These are phyloP conservation scores for Calliopum simillimum DNA, from an alignment of 2,888 invertebrate species.

Conservation along the genomic window DNA sequence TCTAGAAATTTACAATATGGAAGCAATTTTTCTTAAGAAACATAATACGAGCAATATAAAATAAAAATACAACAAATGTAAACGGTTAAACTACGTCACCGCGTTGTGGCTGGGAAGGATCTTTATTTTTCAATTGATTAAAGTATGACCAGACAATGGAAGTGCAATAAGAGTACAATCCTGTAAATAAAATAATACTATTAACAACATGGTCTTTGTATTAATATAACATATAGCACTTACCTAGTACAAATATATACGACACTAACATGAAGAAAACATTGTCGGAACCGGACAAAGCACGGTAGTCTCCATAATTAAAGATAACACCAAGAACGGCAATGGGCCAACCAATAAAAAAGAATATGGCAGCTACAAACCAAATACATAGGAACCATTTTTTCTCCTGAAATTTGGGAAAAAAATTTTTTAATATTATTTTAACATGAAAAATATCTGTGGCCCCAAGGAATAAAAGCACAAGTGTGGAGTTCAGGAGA, in stretches of 20 bases:
- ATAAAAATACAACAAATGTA: too few relatives aligned
- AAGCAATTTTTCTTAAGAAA: too few relatives aligned
- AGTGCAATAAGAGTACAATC: conserved; percentile 47
- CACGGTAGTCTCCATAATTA: conserved; percentile 55
- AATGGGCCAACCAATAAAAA: conserved; percentile 53
- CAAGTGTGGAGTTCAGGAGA: too few relatives aligned
- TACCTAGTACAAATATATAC: conserved; percentile 49
- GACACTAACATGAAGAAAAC: conserved; percentile 48
- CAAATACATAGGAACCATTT: conserved; percentile 49
- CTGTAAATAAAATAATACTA: conserved; percentile 40
- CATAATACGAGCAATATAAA: too few relatives aligned
- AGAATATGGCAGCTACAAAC: conserved; percentile 50
- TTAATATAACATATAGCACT: conserved; percentile 35
- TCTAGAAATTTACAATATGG: too few relatives aligned
- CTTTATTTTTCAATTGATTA: conserved; percentile 51
- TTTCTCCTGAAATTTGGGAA: conserved; percentile 45
- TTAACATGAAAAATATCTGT: background rate
- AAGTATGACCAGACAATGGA: conserved; percentile 55
- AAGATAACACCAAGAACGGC: conserved; percentile 55
- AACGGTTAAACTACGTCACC: conserved; percentile 50
- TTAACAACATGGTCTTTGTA: background rate
- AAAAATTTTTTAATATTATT: background rate
- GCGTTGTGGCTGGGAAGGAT: conserved; percentile 46
- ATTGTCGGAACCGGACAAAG: conserved; percentile 44
- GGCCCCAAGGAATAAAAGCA: background rate